Evolutionary conservation across 2,113 vertebrate species (phyloP).

Genomic region (Colaptes auratus): DNA sequence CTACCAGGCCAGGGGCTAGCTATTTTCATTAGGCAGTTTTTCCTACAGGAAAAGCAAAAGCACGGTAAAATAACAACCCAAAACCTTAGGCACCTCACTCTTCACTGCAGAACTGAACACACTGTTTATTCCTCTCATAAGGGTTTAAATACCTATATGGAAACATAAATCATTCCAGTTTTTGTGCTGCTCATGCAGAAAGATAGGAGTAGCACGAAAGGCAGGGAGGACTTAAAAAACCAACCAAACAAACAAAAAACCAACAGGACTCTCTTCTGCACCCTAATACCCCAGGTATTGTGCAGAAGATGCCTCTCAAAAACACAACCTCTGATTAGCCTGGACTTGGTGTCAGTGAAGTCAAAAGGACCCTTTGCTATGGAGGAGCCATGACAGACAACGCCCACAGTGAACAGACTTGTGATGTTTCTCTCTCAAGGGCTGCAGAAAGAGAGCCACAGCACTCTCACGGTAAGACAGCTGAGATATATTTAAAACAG

Average conservation of each 20-base stretch:
- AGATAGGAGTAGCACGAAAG: background rate
- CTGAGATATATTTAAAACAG: background rate
- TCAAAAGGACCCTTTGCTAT: background rate
- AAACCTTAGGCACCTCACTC: background rate
- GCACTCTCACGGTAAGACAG: accelerated
- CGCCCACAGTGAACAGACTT: accelerated
- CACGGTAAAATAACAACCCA: background rate
- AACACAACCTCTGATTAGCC: background rate
- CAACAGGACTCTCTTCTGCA: background rate
- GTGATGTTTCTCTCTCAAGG: background rate
- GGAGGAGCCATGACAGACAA: background rate
- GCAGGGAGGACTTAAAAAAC: background rate
- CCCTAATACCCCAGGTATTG: background rate
- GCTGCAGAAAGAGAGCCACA: background rate
- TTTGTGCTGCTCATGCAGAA: background rate
- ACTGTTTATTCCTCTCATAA: background rate
- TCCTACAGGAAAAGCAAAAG: conserved; percentile 1
- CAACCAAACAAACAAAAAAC: no score
- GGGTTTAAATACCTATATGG: background rate
- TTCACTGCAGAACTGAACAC: background rate
- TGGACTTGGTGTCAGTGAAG: background rate
- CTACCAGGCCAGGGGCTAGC: background rate
- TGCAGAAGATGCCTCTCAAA: background rate
- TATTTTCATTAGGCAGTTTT: background rate
- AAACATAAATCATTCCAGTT: background rate